Percentiles rank a stretch among this genome's conserved stretches.
Conservation (phyloP, 2,113 vertebrate genomes). For the Sarotherodon lohbergeri region DNA sequence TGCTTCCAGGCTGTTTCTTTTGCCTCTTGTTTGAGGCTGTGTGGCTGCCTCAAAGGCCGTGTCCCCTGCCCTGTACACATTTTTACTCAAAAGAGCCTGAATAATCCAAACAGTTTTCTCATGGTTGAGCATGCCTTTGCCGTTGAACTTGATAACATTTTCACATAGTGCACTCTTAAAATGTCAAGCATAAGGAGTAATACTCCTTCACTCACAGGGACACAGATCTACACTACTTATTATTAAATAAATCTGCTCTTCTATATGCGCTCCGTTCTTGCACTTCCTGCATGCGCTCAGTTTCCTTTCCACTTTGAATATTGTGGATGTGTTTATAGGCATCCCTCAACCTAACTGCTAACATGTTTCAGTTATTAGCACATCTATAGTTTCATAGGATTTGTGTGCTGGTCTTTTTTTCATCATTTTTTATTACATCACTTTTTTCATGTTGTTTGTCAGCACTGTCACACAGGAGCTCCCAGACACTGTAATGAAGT, state of each 20-base stretch:
- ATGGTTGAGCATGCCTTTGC: background rate
- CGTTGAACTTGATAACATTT: background rate
- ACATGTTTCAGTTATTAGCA: background rate
- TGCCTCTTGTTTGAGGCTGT: background rate
- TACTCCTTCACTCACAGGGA: background rate
- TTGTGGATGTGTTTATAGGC: background rate
- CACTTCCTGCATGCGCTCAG: background rate
- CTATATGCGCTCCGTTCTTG: background rate
- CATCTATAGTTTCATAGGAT: background rate
- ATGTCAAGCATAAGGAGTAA: background rate
- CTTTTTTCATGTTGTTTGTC: background rate
- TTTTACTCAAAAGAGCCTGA: background rate
- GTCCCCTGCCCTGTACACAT: background rate
- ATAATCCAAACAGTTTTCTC: background rate
- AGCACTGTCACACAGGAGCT: background rate
- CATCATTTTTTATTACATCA: background rate
- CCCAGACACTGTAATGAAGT: background rate
- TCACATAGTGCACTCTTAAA: background rate
- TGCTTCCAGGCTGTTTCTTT: background rate
- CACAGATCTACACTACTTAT: background rate
- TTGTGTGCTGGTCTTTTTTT: background rate
- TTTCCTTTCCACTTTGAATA: background rate
- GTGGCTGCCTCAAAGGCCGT: background rate
- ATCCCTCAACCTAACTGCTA: background rate
- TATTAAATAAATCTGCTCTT: background rate